Evolutionary conservation across 2,113 vertebrate species (phyloP).

Genomic region (Ceyx cyanopectus): DNA sequence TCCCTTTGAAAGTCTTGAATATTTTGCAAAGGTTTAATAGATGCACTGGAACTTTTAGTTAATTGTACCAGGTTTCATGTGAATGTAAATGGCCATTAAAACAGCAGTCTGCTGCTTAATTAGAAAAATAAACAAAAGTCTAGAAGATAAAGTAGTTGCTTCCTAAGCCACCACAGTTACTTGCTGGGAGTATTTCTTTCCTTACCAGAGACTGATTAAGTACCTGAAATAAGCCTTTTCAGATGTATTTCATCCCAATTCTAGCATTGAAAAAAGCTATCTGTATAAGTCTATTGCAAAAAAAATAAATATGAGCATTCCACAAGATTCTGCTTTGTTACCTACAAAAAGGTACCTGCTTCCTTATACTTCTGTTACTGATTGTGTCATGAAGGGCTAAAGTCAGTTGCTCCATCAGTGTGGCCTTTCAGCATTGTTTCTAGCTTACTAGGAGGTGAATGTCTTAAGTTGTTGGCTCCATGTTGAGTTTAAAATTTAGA

Average conservation of each 20-base stretch:
- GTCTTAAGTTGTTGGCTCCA: neutral
- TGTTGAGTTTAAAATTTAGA: neutral
- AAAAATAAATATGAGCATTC: neutral
- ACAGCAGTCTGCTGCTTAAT: neutral
- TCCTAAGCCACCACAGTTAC: neutral
- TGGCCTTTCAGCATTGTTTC: neutral
- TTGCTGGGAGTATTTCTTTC: neutral
- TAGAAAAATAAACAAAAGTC: neutral
- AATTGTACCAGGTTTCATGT: neutral
- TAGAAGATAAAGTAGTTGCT: neutral
- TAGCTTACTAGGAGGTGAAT: neutral
- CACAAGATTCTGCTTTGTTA: accelerated
- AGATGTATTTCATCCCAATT: neutral
- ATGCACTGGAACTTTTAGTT: neutral
- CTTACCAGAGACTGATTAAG: neutral
- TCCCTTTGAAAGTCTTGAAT: neutral
- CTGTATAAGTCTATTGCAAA: neutral
- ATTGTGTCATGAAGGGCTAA: neutral
- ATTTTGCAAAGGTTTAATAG: neutral
- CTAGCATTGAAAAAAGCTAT: neutral
- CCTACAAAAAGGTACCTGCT: accelerated
- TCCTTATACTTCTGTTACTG: neutral
- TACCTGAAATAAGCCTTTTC: neutral
- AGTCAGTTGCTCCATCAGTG: neutral
- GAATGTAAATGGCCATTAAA: neutral